Percentiles rank a stretch among this genome's conserved stretches.
These are phyloP conservation scores for Osmerus eperlanus DNA, from an alignment of 2,113 vertebrate species.

Conservation along the genomic window DNA sequence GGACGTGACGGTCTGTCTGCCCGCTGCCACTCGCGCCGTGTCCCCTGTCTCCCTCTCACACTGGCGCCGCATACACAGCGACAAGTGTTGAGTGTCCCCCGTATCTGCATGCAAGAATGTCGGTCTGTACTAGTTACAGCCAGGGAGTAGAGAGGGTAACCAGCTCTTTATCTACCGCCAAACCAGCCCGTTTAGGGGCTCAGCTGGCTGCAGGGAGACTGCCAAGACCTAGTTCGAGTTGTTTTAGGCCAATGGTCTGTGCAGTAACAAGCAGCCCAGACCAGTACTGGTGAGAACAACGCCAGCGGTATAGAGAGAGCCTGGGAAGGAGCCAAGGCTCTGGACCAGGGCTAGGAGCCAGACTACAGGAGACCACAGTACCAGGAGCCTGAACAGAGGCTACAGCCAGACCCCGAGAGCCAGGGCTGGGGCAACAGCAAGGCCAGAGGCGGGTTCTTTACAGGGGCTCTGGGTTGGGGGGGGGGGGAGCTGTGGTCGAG, in stretches of 20 bases:
- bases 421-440: neutral
- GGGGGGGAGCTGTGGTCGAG: neutral
- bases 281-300: neutral
- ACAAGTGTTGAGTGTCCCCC: neutral
- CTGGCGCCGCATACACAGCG: constrained; percentile 19
- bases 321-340: neutral
- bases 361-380: constrained; percentile 45
- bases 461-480: neutral
- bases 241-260: neutral
- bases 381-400: constrained; percentile 28
- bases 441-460: neutral
- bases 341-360: neutral
- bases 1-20: constrained; percentile 60
- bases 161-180: too few relatives aligned
- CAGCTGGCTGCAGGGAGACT: neutral
- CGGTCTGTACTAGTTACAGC: constrained; percentile 7
- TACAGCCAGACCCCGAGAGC: constrained; percentile 41
- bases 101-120: neutral
- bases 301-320: neutral
- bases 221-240: neutral
- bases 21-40: constrained; percentile 62
- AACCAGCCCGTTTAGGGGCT: neutral
- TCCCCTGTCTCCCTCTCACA: constrained; percentile 50
- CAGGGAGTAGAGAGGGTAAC: too few relatives aligned
- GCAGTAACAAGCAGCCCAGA: neutral